phyloP scores from a whole-genome alignment of 2,113 vertebrate species.

The Dromas ardeola region DNA sequence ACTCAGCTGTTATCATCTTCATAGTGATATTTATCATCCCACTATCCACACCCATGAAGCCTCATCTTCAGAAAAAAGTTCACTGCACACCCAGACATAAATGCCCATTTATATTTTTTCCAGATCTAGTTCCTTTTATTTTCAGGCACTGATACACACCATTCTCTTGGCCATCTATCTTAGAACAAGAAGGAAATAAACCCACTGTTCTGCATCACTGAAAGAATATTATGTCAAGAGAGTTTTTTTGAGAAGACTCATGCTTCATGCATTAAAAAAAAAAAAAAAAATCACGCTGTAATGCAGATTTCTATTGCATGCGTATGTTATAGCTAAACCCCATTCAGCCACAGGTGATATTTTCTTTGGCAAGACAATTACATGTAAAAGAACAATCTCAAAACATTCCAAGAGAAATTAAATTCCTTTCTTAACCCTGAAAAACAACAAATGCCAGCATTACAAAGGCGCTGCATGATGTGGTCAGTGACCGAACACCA shows the following conservation, averaged over 20 bases:
- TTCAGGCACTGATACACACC: neutral
- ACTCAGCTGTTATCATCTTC: neutral
- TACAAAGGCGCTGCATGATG: neutral
- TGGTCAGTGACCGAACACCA: neutral
- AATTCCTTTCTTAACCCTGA: neutral
- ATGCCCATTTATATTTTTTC: neutral
- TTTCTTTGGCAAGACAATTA: neutral
- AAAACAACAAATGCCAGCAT: neutral
- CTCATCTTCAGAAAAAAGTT: neutral
- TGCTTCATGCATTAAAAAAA: slow-evolving; percentile 47
- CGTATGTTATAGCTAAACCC: neutral
- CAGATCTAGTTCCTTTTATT: neutral
- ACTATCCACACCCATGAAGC: neutral
- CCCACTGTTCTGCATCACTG: neutral
- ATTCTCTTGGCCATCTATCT: neutral
- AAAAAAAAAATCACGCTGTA: neutral
- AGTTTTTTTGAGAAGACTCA: neutral
- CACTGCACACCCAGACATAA: neutral
- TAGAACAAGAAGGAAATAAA: neutral
- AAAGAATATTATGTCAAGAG: neutral
- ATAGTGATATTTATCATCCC: neutral
- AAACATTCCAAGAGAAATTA: neutral
- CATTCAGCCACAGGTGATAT: slow-evolving; percentile 31
- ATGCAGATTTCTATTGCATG: slow-evolving; percentile 2
- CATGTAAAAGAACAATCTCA: neutral